Percentiles rank a stretch among this genome's conserved stretches.
phyloP scores from a whole-genome alignment of 2,888 invertebrate genomes.

The Hedya salicella region DNA sequence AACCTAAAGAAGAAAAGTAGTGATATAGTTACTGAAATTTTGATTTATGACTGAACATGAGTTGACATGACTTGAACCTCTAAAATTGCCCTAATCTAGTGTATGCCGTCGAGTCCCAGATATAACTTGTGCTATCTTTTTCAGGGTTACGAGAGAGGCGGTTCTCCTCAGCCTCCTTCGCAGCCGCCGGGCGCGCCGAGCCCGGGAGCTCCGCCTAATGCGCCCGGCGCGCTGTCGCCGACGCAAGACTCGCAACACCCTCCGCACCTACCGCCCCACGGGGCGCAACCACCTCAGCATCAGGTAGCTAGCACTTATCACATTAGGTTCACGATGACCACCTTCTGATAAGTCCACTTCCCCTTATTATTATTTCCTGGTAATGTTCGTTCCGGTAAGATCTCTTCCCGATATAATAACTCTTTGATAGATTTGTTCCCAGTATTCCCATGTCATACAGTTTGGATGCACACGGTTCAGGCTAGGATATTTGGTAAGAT shows the following conservation, averaged over 20 bases:
- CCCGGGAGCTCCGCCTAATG: conserved; percentile 73
- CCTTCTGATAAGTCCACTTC: too few relatives aligned
- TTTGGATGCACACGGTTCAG: too few relatives aligned
- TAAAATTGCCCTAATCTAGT: neutral
- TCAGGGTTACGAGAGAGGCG: conserved; percentile 79
- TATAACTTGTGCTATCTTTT: conserved; percentile 12
- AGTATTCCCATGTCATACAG: too few relatives aligned
- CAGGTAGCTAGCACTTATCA: conserved; percentile 63
- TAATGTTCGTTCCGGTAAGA: too few relatives aligned
- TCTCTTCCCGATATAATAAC: too few relatives aligned
- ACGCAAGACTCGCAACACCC: conserved; percentile 80
- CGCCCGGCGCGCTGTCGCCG: conserved; percentile 77
- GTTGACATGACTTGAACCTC: neutral
- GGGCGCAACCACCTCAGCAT: conserved; percentile 71
- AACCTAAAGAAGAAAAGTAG: too few relatives aligned
- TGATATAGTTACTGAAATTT: too few relatives aligned
- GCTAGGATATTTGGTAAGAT: too few relatives aligned
- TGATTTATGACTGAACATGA: too few relatives aligned
- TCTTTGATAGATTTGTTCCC: too few relatives aligned
- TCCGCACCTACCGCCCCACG: conserved; percentile 76
- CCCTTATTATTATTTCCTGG: too few relatives aligned
- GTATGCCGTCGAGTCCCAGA: neutral
- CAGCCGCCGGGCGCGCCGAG: conserved; percentile 79
- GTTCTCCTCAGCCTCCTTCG: conserved; percentile 76
- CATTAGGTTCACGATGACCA: too few relatives aligned